Evolutionary conservation across 2,113 vertebrate genomes (phyloP).

Genomic region (Chloebia gouldiae): DNA sequence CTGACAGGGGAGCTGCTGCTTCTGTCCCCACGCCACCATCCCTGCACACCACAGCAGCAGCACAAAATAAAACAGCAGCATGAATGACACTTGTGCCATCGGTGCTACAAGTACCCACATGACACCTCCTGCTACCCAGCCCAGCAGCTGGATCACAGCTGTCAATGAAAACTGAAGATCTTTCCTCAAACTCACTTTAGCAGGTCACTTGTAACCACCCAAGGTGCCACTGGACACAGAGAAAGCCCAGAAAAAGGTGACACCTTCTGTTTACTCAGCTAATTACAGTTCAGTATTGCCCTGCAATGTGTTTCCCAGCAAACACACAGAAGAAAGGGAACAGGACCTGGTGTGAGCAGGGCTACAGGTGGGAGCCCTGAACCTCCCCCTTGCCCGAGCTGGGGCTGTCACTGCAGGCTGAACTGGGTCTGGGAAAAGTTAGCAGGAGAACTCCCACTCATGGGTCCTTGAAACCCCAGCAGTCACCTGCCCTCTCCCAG

Average conservation of each 20-base stretch:
- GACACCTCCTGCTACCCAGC: neutral
- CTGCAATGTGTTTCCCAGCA: neutral
- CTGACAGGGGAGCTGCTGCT: neutral
- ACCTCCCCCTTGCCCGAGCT: neutral
- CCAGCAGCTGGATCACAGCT: neutral
- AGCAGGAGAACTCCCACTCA: neutral
- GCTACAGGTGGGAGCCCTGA: neutral
- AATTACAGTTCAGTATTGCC: constrained; percentile 23
- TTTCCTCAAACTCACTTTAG: neutral
- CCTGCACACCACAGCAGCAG: accelerated
- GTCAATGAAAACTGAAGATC: neutral
- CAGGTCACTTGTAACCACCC: neutral
- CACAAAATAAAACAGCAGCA: neutral
- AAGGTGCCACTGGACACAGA: neutral
- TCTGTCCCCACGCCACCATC: neutral
- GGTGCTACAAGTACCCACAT: accelerated
- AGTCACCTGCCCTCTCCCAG: neutral
- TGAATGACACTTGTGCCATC: neutral
- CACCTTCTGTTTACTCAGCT: constrained; percentile 63
- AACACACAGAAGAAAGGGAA: neutral
- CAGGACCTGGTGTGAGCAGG: accelerated
- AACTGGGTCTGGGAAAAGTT: neutral
- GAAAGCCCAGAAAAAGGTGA: constrained; percentile 62
- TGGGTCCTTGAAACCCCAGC: neutral
- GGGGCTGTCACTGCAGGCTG: neutral